phyloP scores from a whole-genome alignment of 2,888 invertebrate genomes.

The Galerucella calmariensis region DNA sequence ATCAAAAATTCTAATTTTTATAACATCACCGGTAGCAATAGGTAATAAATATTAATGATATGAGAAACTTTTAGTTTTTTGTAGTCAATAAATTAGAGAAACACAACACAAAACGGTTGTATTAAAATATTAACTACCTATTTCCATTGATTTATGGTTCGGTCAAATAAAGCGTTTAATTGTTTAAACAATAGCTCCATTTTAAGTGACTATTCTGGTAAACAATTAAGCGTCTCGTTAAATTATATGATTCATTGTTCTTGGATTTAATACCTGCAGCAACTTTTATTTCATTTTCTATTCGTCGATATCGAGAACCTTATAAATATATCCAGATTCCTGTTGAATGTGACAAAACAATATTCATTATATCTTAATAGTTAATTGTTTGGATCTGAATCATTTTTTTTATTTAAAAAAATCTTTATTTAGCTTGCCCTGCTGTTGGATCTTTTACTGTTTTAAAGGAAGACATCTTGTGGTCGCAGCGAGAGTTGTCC shows the following conservation, averaged over 20 bases:
- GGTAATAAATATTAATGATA: slow-evolving; percentile 3
- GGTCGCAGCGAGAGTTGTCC: no score
- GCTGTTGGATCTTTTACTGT: no score
- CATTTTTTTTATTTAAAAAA: no score
- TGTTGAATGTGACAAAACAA: not conserved
- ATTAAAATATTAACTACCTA: slow-evolving; percentile 28
- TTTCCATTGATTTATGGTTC: slow-evolving; percentile 21
- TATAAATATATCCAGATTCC: not conserved
- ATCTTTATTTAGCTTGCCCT: no score
- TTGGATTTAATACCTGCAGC: slow-evolving; percentile 22
- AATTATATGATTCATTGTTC: slow-evolving; percentile 36
- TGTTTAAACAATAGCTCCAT: slow-evolving; percentile 32
- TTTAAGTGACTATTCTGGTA: slow-evolving; percentile 21
- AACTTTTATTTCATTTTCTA: slow-evolving; percentile 26
- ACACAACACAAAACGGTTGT: slow-evolving; percentile 10
- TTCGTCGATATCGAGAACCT: slow-evolving; percentile 14
- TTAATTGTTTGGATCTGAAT: no score
- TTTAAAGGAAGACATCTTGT: no score
- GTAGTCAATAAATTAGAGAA: slow-evolving; percentile 1
- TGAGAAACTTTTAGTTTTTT: not conserved
- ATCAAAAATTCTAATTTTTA: not conserved
- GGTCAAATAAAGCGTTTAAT: slow-evolving; percentile 28
- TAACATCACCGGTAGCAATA: not conserved
- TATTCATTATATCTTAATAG: not conserved
- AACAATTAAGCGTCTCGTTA: slow-evolving; percentile 34